Evolutionary conservation across 2,113 vertebrate genomes (phyloP), one percentile per base, ranked within the genome.

Genomic region (Sturnus vulgaris): DNA sequence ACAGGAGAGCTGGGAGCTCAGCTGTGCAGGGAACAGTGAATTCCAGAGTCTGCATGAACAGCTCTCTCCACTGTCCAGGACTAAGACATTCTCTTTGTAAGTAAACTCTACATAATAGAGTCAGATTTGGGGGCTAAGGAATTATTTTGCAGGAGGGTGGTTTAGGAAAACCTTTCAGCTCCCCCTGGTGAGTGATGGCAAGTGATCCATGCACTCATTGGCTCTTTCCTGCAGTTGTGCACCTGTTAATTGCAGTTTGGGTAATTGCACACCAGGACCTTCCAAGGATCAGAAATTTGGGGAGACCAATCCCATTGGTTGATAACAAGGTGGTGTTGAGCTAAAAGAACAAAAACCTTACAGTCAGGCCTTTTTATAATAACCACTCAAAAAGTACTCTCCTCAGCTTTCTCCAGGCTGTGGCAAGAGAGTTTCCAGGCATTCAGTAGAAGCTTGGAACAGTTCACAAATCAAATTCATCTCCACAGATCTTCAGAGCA

Each of bases 21-120:
- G 52, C 46, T 78, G 78, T 60, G 47, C 81, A 52, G 92, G 90
- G 77, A 69, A 72, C 71, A 95, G 64, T 35, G 35, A 61, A 49
- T 49, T 63, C 44, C 61, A 88, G 86, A 89, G 73, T 73, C 69
- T 93, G 33, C 47, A 28, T 9, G 52, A 82, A 31, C 86, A 96
- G 73, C 80, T 71, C 5, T 77, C 95, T 70, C 61, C 75, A 1
- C 47, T 42, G 7, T 18, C 78, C 55, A 65, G 30, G 59, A 85
- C 40, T 40, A 46, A 76, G 55, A 33, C 33, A 3, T 79, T 70
- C 19, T 82, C 96, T 30, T 39, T 44, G 98, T 98, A 95, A 98
- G 98, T 91, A 78, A 85, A 39, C 15, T 22, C 79, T 37, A 22
- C 7, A 3, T 53, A 13, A 22, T 1, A 15, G 40, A 12, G 47